Evolutionary conservation across 2,797 vertebrate genomes (phyloP).

Genomic region (Oceanodroma leucorhoa): DNA sequence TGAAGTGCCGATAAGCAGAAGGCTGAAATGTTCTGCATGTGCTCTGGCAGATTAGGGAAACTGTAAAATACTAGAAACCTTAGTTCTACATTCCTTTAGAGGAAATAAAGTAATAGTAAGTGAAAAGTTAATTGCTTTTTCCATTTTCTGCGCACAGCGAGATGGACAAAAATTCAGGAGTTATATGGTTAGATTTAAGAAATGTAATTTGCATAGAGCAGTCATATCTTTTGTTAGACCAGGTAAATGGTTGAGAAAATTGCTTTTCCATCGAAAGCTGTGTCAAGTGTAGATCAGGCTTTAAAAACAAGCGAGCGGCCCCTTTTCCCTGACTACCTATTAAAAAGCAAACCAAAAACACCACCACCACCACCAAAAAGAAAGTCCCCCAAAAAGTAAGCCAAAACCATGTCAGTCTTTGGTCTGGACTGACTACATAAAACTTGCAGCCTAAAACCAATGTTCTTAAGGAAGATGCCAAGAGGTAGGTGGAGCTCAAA

Average conservation of each 20-base stretch:
- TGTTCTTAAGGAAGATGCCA: not conserved
- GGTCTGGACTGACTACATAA: not conserved
- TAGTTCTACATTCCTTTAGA: not conserved
- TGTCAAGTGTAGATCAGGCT: not conserved
- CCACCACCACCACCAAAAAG: accelerated
- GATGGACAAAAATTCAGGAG: not conserved
- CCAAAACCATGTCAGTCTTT: not conserved
- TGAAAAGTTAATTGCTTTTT: not conserved
- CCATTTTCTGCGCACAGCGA: accelerated
- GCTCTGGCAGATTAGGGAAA: not conserved
- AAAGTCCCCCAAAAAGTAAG: accelerated
- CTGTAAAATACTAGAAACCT: accelerated
- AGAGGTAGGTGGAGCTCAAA: not conserved
- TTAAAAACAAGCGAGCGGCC: not conserved
- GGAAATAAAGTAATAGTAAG: not conserved
- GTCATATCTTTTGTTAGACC: accelerated
- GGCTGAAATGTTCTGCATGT: not conserved
- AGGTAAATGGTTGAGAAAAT: not conserved
- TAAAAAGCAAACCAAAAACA: not conserved
- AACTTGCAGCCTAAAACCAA: not conserved
- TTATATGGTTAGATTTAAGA: accelerated
- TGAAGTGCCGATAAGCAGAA: accelerated
- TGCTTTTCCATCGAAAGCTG: accelerated
- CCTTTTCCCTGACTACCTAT: not conserved
- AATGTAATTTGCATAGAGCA: not conserved